phyloP scores from a whole-genome alignment of 2,797 vertebrate genomes.

The Lindbergichthys nudifrons region DNA sequence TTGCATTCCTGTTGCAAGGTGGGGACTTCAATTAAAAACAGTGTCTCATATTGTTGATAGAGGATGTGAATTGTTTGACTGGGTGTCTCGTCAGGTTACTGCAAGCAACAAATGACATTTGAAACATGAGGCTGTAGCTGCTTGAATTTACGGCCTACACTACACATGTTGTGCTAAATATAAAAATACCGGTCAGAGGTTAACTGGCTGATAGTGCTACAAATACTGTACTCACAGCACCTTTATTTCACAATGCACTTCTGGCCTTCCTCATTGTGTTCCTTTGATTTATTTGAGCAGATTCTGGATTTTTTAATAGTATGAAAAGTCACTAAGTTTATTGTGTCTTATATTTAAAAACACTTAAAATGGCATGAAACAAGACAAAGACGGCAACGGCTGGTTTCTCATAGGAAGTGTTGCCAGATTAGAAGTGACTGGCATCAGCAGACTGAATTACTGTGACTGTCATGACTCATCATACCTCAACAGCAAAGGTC shows the following conservation, averaged over 20 bases:
- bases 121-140: conserved; percentile 26
- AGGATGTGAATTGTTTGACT: background rate
- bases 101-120: conserved; percentile 42
- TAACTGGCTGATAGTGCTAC: background rate
- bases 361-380: background rate
- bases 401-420: conserved; percentile 7
- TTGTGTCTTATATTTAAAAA: background rate
- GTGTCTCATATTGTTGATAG: background rate
- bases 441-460: conserved; percentile 22
- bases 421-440: conserved; percentile 4
- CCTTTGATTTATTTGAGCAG: background rate
- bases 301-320: background rate
- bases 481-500: background rate
- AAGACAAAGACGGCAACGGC: background rate
- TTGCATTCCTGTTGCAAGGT: background rate
- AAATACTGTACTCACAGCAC: background rate
- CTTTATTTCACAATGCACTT: background rate
- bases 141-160: conserved; percentile 18
- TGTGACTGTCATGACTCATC: background rate
- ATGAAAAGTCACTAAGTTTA: conserved; percentile 1
- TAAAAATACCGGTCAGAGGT: conserved; percentile 39
- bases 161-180: conserved; percentile 46
- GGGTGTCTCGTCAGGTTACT: background rate
- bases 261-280: background rate
- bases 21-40: background rate